Evolutionary conservation across 2,113 vertebrate genomes (phyloP), one percentile per base, ranked within the genome.

Genomic region (Ascaphus truei): DNA sequence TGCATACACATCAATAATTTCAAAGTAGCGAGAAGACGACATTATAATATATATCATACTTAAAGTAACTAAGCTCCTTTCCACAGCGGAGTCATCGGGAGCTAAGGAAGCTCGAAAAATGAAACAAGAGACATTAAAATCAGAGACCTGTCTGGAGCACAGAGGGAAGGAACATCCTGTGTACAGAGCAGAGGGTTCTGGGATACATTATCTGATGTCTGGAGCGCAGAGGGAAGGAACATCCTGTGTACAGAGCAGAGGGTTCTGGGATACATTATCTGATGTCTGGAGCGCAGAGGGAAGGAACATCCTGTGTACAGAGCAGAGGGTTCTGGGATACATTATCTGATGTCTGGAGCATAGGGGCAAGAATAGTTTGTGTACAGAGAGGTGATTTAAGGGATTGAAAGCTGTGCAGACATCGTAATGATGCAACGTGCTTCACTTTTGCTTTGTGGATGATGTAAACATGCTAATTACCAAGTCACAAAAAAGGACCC

Each of bases 1-100:
- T 52, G 67, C 67, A 71, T 61, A 60, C 56, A 71, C 56, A 71
- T 61, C 15, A 60, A 57, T 41, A 50, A 71, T 69, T n/a, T 60
- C 66, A 50, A 60, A 69, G 31, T 23, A 51, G 33, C 47, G 51
- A 60, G 43, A 61, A 41, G 33, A 66, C 63, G 30, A 71, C 56
- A 71, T 52, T 37, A 50, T 61, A 45, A 34, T 57, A 57, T 31
- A 56, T 22, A 18, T 55, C 29, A 68, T 68, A 58, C 55, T 27
- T 58, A 58, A 68, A 26, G 34, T 3, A 59, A 51, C 66, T 60
- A 68, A 37, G 39, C 27, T 60, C 39, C 34, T 61, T 52, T 71
- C 67, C 45, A 61, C 67, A 71, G 13, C 3, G 33, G 18, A 69
- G 25, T 61, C 67, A 61, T 13, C 45, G 22, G 45, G 25, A 51